Percentiles rank a stretch among this genome's conserved stretches.
These are phyloP conservation scores for Heterodera filipjevi DNA, from an alignment of 2,888 invertebrate species.

Conservation along the genomic window DNA sequence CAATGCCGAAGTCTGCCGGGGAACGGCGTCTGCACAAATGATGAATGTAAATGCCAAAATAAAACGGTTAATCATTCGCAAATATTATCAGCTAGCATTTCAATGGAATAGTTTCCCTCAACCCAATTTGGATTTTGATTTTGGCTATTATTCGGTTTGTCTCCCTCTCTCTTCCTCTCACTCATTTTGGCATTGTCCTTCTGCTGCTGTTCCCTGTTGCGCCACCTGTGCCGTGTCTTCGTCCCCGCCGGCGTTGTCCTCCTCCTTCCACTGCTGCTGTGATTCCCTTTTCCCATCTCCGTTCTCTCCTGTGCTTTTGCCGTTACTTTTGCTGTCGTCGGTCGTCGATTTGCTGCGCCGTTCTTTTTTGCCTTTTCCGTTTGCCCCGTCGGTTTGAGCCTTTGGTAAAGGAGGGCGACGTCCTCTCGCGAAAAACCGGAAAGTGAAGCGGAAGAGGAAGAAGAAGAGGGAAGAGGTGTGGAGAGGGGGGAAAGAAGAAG, in stretches of 20 bases:
- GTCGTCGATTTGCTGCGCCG: neutral
- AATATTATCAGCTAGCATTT: no score
- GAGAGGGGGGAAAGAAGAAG: neutral
- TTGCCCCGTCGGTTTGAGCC: neutral
- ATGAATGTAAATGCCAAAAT: neutral
- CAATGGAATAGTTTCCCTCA: no score
- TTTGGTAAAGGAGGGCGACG: constrained; percentile 8
- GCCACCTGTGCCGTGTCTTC: neutral
- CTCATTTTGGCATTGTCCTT: neutral
- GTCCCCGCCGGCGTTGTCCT: neutral
- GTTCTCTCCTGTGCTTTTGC: neutral
- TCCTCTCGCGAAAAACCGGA: constrained; percentile 8
- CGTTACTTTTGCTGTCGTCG: neutral
- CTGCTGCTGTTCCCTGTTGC: neutral
- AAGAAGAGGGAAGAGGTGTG: neutral
- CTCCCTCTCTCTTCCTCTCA: neutral
- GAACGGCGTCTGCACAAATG: neutral
- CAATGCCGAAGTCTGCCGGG: neutral
- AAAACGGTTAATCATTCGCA: no score
- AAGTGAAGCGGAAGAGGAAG: constrained; percentile 5
- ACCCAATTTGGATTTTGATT: no score
- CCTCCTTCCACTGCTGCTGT: neutral
- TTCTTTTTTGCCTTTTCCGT: neutral
- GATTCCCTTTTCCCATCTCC: neutral
- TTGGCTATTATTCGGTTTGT: neutral